Percentiles rank a stretch among this genome's conserved stretches.
These are phyloP conservation scores for Neomorphus geoffroyi DNA, from an alignment of 2,797 vertebrate genomes.

Conservation along the genomic window DNA sequence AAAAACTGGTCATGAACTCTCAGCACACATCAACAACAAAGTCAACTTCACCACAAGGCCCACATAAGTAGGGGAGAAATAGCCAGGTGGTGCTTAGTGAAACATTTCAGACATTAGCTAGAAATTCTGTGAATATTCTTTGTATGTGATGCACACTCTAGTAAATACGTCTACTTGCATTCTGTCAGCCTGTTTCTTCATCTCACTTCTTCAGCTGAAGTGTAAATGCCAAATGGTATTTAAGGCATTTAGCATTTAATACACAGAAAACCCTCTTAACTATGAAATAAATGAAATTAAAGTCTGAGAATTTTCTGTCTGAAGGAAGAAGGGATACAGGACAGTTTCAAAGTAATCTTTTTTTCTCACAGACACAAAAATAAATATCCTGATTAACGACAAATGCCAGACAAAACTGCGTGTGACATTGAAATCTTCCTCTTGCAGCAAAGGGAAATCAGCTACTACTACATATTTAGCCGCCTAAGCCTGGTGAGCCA, in stretches of 20 bases:
- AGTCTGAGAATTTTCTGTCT: background rate
- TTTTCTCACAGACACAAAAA: background rate
- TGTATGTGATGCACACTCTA: background rate
- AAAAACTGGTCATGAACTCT: background rate
- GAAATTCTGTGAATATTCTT: background rate
- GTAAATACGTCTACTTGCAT: background rate
- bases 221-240: background rate
- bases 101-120: background rate
- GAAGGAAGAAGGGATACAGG: background rate
- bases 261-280: background rate
- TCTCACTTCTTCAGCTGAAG: background rate
- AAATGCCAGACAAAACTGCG: background rate
- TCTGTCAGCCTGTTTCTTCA: background rate
- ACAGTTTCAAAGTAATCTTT: background rate
- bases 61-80: accelerated
- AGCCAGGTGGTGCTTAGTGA: background rate
- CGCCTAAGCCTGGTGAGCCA: background rate
- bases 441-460: background rate
- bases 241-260: background rate
- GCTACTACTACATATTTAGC: background rate
- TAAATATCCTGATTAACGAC: background rate
- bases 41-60: background rate
- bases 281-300: background rate
- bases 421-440: background rate
- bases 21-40: background rate